Evolutionary conservation across 35 echinoderm and acorn worm species (phyloP), one percentile per base, ranked within the genome.

Genomic region (Strongylocentrotus purpuratus): DNA sequence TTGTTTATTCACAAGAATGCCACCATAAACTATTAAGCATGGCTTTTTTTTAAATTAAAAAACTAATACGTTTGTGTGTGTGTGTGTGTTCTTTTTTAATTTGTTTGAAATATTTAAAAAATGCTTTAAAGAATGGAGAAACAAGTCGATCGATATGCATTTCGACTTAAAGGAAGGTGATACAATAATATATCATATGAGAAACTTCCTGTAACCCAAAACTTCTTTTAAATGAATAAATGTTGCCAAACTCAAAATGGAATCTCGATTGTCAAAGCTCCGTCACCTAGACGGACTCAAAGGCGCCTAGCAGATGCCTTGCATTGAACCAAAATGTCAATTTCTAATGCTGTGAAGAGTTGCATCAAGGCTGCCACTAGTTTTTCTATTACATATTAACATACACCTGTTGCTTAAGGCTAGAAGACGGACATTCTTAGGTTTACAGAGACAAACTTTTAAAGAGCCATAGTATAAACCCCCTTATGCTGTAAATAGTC

Each of bases 341-440:
- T 89, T 89, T 89, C 45, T 89, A 89, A 89, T 45, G 4, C 45
- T 89, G 6, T 89, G 33, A 89, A 33, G 32, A 89, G 87, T 89
- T 46, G 33, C 87, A 17, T 89, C 45, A 46, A 33, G 20, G 87
- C 45, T 33, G 31, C n/a, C 33, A 32, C 0, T 86, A 31, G 18
- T 45, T 46, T 89, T 89, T 89, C 33, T 46, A 31, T 31, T 22
- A 31, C 85, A 33, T 9, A 86, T 89, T 17, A 45, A 89, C 15
- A 45, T 89, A 86, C 87, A 89, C 45, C 45, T 33, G 33, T 45
- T 89, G 33, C 45, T 33, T 18, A 13, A 45, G 87, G 33, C 87
- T 89, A 46, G 15, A 89, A 22, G n/a, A 33, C 14, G 28, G 85
- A 86, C 12, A 89, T 33, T 4, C 32, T 45, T 31, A 89, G 9